Percentiles rank a stretch among this genome's conserved stretches.
These are phyloP conservation scores for Lepilemur septentrionalis DNA, from an alignment of 2,797 vertebrate genomes.

Conservation along the genomic window DNA sequence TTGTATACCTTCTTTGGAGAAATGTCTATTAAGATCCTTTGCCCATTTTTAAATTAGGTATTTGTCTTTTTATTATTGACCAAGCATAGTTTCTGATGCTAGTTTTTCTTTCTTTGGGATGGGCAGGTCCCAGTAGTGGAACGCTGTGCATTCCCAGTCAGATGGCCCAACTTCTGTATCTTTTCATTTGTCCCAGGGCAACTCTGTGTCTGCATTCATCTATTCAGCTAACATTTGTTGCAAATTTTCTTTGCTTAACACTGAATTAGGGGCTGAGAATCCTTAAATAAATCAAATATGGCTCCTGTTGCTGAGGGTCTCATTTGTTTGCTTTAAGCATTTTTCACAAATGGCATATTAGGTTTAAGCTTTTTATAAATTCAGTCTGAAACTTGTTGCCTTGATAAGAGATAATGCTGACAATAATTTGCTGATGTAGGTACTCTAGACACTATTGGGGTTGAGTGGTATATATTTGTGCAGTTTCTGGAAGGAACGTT, in stretches of 20 bases:
- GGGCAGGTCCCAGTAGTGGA: background rate
- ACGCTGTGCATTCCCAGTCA: background rate
- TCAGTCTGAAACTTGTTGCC: background rate
- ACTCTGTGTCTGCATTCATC: background rate
- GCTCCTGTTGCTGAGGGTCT: background rate
- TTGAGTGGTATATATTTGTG: background rate
- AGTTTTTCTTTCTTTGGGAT: background rate
- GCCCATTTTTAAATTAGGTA: background rate
- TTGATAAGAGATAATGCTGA: background rate
- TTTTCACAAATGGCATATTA: background rate
- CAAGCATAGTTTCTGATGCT: background rate
- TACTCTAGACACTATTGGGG: background rate
- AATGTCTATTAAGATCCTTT: background rate
- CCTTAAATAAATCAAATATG: background rate
- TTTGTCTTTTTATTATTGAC: conserved; percentile 29
- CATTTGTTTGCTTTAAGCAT: background rate
- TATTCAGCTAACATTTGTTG: background rate
- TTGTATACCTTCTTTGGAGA: background rate
- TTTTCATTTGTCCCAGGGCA: background rate
- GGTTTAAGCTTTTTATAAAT: background rate
- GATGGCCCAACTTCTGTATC: background rate
- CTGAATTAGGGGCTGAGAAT: background rate
- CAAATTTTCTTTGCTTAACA: background rate
- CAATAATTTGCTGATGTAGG: background rate
- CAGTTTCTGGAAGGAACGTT: background rate